phyloP scores from a whole-genome alignment of 30 jellyfish, hydroid and myxozoan genomes.

The Aurelia sp. region DNA sequence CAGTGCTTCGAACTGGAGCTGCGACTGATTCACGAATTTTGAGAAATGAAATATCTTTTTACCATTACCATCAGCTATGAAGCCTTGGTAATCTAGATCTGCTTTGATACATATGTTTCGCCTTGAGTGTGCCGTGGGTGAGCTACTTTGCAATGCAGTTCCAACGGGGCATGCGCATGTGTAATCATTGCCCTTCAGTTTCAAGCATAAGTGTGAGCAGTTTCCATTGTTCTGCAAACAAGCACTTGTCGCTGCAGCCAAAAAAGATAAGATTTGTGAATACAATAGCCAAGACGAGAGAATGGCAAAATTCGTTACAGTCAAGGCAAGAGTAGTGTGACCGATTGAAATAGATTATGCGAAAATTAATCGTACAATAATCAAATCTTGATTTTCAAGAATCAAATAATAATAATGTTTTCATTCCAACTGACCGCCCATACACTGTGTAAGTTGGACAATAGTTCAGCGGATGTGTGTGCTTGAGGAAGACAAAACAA shows the following conservation, averaged over 20 bases:
- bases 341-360: too few species aligned
- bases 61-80: slow-evolving; percentile 45
- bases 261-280: too few species aligned
- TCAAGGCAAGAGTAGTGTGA: too few species aligned
- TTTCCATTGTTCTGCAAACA: slow-evolving; percentile 50
- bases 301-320: too few species aligned
- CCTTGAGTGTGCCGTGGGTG: not conserved
- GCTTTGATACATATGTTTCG: slow-evolving; percentile 27
- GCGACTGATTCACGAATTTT: slow-evolving; percentile 53
- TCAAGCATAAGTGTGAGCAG: slow-evolving; percentile 90
- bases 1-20: slow-evolving; percentile 28
- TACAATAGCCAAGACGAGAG: too few species aligned
- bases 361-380: too few species aligned
- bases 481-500: too few species aligned
- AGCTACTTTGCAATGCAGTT: not conserved
- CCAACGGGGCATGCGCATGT: slow-evolving; percentile 94
- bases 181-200: slow-evolving; percentile 11
- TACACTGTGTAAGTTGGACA: too few species aligned
- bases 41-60: slow-evolving; percentile 44
- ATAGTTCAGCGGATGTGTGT: too few species aligned
- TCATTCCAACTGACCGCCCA: too few species aligned
- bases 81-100: slow-evolving; percentile 53
- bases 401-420: too few species aligned
- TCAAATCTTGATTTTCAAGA: too few species aligned
- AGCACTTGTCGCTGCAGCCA: slow-evolving; percentile 59